Evolutionary conservation across 1,140 invertebrate species (phyloP), one percentile per base, ranked within the genome.

Genomic region (Drosophila repleta): DNA sequence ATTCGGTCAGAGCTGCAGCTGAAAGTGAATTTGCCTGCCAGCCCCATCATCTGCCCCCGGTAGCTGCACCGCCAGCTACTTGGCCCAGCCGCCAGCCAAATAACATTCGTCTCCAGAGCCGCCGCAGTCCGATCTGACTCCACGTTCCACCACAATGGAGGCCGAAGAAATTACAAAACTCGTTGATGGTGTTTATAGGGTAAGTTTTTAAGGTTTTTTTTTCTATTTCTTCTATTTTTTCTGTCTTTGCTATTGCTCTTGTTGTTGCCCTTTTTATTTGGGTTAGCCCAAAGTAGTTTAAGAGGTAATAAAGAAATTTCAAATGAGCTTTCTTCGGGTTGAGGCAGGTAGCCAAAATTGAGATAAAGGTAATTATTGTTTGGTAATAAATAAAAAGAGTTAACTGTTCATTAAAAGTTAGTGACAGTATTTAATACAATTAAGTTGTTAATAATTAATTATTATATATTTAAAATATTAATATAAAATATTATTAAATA

Each of bases 161-260:
- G 96, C 96, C 78, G 96, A 97, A 92, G 96, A 97, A 93, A 95
- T 97, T 76, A 97, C 96, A 81, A 96, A 96, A 93, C 95, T 97
- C 78, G 96, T 97, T 75, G 96, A 97, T 93, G 96, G 96, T 81
- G 96, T 97, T 85, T 97, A 97, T 92, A 96, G 97, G 95, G 96
- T 97, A 93, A 94, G 93, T 88, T 37, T 39, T 20, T 18, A 0
- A 11, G 8, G 32, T 11, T 35, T 35, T 35, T 32, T 7, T 35
- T 35, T 35, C 8, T 8, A 6, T 7, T 63, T 45, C 41, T 29
- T 46, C 3, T 24, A 7, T 24, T 32, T 43, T 41, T 29, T 24
- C 15, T 65, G 13, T 15, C 24, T 45, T 8, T 41, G 4, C 48
- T 26, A 35, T 32, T 11, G 52, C n/a, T 29, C 46, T 61, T 41